Evolutionary conservation across 2,797 vertebrate species (phyloP).

Genomic region (Acanthis flammea): DNA sequence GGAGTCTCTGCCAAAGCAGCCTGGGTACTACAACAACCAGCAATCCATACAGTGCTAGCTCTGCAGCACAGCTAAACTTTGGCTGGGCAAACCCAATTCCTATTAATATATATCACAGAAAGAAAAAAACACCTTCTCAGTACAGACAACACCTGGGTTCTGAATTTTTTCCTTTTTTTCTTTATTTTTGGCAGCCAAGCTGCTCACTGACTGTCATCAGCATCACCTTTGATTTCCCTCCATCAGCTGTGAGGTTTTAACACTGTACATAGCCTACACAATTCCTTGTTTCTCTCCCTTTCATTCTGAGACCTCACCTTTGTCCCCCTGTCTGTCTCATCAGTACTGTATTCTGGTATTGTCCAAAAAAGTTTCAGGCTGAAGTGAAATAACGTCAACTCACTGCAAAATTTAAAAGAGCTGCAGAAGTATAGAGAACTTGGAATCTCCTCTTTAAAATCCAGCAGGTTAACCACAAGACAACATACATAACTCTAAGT

Average conservation of each 20-base stretch:
- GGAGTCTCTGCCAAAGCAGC: not conserved
- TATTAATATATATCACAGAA: not conserved
- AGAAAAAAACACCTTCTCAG: not conserved
- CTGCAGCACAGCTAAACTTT: not conserved
- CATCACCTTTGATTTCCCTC: not conserved
- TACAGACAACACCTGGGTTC: not conserved
- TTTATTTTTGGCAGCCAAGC: not conserved
- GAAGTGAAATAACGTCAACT: not conserved
- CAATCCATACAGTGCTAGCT: fast-evolving
- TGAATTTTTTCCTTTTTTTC: not conserved
- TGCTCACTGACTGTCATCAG: not conserved
- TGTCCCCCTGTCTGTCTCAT: not conserved
- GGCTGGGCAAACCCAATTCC: not conserved
- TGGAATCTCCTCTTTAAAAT: not conserved
- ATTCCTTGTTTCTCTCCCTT: not conserved
- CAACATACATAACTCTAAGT: not conserved
- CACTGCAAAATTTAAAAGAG: not conserved
- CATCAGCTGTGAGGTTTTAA: not conserved
- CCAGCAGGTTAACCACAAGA: not conserved
- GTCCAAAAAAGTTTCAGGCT: not conserved
- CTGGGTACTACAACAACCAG: not conserved
- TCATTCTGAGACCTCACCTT: not conserved
- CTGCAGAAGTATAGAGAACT: not conserved
- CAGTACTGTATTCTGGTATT: not conserved
- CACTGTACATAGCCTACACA: not conserved